A percentile compares a stretch with the other conserved stretches of the same genome.
These are phyloP conservation scores for Panulirus ornatus DNA, from an alignment of 1,140 invertebrate species.

Conservation along the genomic window DNA sequence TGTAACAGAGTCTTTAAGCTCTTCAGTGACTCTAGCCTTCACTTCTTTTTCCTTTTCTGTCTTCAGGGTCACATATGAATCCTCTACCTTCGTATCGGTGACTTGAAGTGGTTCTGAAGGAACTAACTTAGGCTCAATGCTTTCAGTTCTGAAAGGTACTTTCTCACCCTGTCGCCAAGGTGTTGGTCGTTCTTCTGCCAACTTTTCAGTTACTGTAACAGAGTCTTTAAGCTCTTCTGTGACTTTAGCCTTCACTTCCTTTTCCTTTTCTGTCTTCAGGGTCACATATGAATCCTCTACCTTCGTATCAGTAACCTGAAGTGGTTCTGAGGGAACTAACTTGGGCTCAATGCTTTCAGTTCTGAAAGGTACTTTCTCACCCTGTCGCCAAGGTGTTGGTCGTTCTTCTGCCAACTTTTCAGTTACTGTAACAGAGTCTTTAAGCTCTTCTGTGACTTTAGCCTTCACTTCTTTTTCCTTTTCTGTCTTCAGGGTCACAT, in stretches of 20 bases:
- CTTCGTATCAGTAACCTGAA: conserved; percentile 48
- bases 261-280: conserved; percentile 32
- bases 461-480: conserved; percentile 33
- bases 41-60: conserved; percentile 41
- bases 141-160: conserved; percentile 45
- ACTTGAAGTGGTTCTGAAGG: conserved; percentile 29
- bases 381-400: conserved; percentile 43
- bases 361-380: conserved; percentile 54
- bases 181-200: conserved; percentile 43
- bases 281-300: conserved; percentile 47
- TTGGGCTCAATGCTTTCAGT: conserved; percentile 47
- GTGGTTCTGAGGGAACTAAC: conserved; percentile 28
- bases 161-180: conserved; percentile 43
- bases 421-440: conserved; percentile 44
- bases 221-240: conserved; percentile 43
- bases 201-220: conserved; percentile 47
- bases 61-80: conserved; percentile 24
- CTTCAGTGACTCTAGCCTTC: conserved; percentile 35
- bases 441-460: conserved; percentile 43
- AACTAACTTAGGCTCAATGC: conserved; percentile 34
- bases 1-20: conserved; percentile 49
- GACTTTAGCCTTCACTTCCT: conserved; percentile 33
- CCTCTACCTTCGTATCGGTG: conserved; percentile 52
- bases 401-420: conserved; percentile 49
- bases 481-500: conserved; percentile 30